Percentiles rank a stretch among this genome's conserved stretches.
These are phyloP conservation scores for Abscondita cerata DNA, from an alignment of 2,888 invertebrate species.

Conservation along the genomic window DNA sequence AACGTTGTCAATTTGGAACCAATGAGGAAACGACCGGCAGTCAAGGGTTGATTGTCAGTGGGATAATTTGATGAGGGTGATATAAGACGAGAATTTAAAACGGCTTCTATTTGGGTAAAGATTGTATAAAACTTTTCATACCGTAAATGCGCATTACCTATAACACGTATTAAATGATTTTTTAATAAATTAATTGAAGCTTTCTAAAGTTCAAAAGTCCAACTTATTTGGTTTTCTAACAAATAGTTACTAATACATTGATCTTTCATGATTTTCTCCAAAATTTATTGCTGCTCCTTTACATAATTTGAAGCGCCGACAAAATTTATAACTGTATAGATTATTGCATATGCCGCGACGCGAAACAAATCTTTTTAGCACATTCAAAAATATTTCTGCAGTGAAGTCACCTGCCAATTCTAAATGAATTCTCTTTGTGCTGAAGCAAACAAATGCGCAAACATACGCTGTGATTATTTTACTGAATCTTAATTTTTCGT, in stretches of 20 bases:
- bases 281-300: not conserved
- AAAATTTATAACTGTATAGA: not conserved
- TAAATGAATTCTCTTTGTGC: too few relatives aligned
- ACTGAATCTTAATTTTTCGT: not conserved
- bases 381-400: not conserved
- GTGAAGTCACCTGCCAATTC: not conserved
- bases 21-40: conserved; percentile 12
- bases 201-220: conserved; percentile 32
- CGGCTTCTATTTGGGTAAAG: too few relatives aligned
- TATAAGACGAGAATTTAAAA: too few relatives aligned
- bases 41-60: not conserved
- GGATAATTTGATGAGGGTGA: not conserved
- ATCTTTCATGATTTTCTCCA: too few relatives aligned
- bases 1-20: not conserved
- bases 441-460: too few relatives aligned
- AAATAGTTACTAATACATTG: too few relatives aligned
- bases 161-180: conserved; percentile 22
- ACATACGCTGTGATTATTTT: not conserved
- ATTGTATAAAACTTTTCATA: not conserved
- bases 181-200: conserved; percentile 19
- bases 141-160: conserved; percentile 11
- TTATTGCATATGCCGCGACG: not conserved
- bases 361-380: not conserved
- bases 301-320: not conserved
- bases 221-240: conserved; percentile 12